phyloP scores from a whole-genome alignment of 2,113 vertebrate genomes.

The Lathamus discolor region DNA sequence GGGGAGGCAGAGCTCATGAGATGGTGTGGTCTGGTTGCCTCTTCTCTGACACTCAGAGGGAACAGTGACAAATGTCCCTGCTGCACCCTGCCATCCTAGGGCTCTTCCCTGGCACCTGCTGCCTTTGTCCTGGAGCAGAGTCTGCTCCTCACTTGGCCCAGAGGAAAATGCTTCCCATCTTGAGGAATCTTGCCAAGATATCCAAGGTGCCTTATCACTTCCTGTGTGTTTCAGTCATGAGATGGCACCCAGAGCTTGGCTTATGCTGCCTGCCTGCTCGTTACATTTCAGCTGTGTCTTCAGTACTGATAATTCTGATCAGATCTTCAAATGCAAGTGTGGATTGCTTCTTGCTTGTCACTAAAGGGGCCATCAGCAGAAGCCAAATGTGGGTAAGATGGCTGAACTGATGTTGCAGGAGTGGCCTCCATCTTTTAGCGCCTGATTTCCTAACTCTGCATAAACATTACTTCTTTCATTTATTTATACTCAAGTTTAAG shows the following conservation, averaged over 20 bases:
- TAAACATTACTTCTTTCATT: constrained; percentile 50
- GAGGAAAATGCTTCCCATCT: not conserved
- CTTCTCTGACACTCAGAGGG: rapidly evolving
- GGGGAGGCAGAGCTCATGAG: not conserved
- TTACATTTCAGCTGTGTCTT: not conserved
- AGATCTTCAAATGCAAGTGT: not conserved
- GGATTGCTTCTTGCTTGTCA: not conserved
- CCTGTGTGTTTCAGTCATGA: rapidly evolving
- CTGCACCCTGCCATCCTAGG: not conserved
- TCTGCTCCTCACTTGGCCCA: not conserved
- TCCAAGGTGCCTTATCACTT: not conserved
- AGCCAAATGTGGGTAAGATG: not conserved
- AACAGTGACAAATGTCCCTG: not conserved
- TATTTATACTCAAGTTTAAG: constrained; percentile 65
- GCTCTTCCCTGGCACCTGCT: not conserved
- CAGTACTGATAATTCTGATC: not conserved
- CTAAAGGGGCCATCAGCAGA: not conserved
- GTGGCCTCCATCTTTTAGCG: not conserved
- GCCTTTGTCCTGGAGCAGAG: not conserved
- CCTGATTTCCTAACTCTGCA: constrained; percentile 44
- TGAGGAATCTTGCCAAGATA: not conserved
- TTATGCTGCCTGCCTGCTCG: rapidly evolving
- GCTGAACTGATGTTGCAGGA: not conserved
- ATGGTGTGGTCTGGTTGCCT: not conserved
- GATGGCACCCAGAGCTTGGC: not conserved